Conservation (phyloP, 35 echinoderm and acorn worm species). For the Ptychodera flava region DNA sequence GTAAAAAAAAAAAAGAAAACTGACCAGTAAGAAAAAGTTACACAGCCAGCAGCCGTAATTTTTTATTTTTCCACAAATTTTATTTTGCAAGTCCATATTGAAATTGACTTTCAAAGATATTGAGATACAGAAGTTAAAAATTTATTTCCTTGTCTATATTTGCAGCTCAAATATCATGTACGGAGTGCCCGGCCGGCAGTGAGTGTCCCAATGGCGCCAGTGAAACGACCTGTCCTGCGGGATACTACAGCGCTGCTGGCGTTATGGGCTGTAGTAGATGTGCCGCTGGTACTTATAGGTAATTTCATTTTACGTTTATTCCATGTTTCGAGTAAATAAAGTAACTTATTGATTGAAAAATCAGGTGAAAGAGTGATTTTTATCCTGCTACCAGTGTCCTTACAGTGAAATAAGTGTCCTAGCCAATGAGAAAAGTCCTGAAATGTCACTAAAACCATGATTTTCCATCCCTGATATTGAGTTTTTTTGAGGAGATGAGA, state of each 20-base stretch:
- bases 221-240: constrained; percentile 47
- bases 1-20: too few relatives aligned
- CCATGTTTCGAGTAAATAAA: not conserved
- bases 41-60: too few relatives aligned
- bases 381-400: not conserved
- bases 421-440: not conserved
- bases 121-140: too few relatives aligned
- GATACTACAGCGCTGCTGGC: constrained; percentile 58
- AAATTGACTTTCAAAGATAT: too few relatives aligned
- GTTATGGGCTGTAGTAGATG: constrained; percentile 63
- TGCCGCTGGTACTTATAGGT: constrained; percentile 86
- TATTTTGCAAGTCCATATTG: too few relatives aligned
- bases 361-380: not conserved
- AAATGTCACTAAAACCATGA: not conserved
- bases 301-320: not conserved
- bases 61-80: too few relatives aligned
- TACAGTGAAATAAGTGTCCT: not conserved
- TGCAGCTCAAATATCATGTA: constrained; percentile 42
- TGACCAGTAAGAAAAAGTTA: too few relatives aligned
- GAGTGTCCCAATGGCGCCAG: constrained; percentile 69
- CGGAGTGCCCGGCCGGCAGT: constrained; percentile 63
- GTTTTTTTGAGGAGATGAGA: not conserved
- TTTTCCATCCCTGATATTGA: not conserved
- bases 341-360: not conserved
- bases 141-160: too few relatives aligned